Evolutionary conservation across 2,797 vertebrate genomes (phyloP).

Genomic region (Sebastes kiyomatsui): DNA sequence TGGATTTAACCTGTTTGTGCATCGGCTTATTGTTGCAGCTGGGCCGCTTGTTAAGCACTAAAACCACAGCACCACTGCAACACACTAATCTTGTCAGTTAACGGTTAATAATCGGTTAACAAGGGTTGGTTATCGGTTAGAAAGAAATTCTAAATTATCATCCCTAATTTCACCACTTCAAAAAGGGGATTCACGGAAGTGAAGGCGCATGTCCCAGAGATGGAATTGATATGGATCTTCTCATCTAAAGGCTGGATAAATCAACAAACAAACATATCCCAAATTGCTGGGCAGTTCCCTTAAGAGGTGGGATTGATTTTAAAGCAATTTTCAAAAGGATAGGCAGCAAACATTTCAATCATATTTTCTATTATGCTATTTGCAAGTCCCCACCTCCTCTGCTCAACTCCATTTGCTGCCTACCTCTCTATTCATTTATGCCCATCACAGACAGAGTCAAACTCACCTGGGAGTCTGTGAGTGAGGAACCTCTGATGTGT

Average conservation of each 20-base stretch:
- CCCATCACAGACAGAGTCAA: slow-evolving; percentile 59
- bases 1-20: too few species aligned
- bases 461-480: slow-evolving; percentile 69
- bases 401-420: slow-evolving; percentile 41
- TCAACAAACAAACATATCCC: slow-evolving; percentile 35
- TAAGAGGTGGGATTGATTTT: slow-evolving; percentile 30
- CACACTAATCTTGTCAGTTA: too few species aligned
- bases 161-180: neutral
- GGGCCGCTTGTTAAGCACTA: too few species aligned
- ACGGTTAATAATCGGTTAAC: too few species aligned
- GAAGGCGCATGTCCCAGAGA: neutral
- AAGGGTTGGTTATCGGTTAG: too few species aligned
- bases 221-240: slow-evolving; percentile 14
- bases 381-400: slow-evolving; percentile 33
- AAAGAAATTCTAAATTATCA: too few species aligned
- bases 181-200: neutral
- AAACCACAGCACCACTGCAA: too few species aligned
- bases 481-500: slow-evolving; percentile 61
- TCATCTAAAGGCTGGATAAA: slow-evolving; percentile 15
- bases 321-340: slow-evolving; percentile 38
- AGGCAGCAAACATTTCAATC: slow-evolving; percentile 39
- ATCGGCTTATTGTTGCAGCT: too few species aligned
- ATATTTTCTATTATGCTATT: slow-evolving; percentile 37
- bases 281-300: slow-evolving; percentile 28
- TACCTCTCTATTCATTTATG: slow-evolving; percentile 54